These are phyloP conservation scores for Pharmacophagus antenor DNA, from an alignment of 2,888 invertebrate species.

Conservation along the genomic window DNA sequence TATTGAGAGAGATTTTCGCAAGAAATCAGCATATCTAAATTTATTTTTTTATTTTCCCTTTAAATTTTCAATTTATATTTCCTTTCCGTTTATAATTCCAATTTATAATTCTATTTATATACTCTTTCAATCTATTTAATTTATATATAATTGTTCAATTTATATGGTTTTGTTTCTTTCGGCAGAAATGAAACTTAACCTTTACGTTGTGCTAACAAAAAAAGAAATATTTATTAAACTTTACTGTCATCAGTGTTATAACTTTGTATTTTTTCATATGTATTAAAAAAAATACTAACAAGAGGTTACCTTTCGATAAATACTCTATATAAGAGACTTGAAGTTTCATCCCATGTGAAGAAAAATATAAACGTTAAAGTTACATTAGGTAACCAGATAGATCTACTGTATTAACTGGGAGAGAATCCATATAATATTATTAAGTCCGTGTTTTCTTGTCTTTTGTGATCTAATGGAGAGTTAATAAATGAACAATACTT, in stretches of 20 bases:
- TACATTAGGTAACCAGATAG: neutral
- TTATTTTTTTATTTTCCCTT: neutral
- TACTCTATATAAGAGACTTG: too few relatives aligned
- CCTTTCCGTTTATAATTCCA: too few relatives aligned
- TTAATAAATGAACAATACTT: too few relatives aligned
- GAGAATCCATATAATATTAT: too few relatives aligned
- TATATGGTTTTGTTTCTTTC: neutral
- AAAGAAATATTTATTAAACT: neutral
- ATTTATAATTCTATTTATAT: too few relatives aligned
- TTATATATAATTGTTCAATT: neutral
- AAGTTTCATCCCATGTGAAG: neutral
- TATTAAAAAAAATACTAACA: neutral
- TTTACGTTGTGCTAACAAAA: neutral
- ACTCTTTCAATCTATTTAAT: constrained; percentile 12
- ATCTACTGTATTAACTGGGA: too few relatives aligned
- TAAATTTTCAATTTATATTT: too few relatives aligned
- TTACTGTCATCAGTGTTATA: neutral
- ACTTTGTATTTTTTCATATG: neutral
- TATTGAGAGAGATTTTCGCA: neutral
- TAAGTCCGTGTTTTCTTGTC: too few relatives aligned
- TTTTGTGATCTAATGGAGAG: too few relatives aligned
- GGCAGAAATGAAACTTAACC: constrained; percentile 2
- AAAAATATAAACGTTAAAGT: neutral
- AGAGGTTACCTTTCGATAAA: neutral
- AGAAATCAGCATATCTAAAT: neutral